phyloP scores from a whole-genome alignment of 2,888 invertebrate species.

The Eristalis pertinax region DNA sequence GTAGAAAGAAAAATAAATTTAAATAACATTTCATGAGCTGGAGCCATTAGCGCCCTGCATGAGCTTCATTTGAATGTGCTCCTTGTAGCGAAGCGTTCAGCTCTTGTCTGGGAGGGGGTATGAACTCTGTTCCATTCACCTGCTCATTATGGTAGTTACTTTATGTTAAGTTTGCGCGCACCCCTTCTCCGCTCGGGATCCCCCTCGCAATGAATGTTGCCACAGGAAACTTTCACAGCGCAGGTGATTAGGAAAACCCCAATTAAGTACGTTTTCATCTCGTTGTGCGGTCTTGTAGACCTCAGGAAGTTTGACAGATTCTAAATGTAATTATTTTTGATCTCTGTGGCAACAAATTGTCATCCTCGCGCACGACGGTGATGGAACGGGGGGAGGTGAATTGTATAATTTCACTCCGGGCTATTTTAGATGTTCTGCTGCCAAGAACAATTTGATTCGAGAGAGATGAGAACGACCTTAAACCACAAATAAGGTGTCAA shows the following conservation, averaged over 20 bases:
- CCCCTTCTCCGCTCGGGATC: neutral
- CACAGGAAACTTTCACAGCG: neutral
- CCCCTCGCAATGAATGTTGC: neutral
- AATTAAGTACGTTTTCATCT: neutral
- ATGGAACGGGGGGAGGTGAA: too few relatives aligned
- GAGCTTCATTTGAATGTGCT: neutral
- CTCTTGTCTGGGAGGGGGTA: neutral
- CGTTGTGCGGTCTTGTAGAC: neutral
- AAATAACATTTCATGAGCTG: neutral
- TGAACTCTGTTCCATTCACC: neutral
- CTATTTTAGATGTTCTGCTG: too few relatives aligned
- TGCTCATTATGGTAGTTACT: neutral
- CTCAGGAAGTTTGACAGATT: neutral
- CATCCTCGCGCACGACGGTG: neutral
- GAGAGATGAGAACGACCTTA: neutral
- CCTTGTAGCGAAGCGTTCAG: neutral
- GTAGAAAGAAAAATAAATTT: neutral
- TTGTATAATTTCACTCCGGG: too few relatives aligned
- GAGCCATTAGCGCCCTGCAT: neutral
- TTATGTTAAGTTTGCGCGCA: neutral
- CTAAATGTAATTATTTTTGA: neutral
- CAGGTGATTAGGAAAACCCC: neutral
- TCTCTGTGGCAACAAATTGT: neutral
- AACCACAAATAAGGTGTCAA: neutral
- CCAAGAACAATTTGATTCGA: too few relatives aligned